These are phyloP conservation scores for Semnornis frantzii DNA, from an alignment of 2,113 vertebrate genomes.

Conservation along the genomic window DNA sequence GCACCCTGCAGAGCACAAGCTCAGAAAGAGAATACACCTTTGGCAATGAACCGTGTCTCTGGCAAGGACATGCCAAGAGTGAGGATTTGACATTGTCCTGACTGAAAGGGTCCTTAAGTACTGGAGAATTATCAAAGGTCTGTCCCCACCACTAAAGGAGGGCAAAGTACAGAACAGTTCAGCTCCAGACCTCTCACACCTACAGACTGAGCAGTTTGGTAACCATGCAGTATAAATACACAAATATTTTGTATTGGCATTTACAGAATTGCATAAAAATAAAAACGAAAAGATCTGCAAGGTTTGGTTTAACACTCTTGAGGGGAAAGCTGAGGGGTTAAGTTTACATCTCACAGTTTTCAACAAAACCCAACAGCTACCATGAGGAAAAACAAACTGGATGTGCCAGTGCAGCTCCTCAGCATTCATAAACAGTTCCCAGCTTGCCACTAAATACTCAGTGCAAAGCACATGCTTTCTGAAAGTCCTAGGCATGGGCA, in stretches of 20 bases:
- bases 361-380: neutral
- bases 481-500: neutral
- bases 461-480: slow-evolving; percentile 44
- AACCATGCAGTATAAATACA: slow-evolving; percentile 34
- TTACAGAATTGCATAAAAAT: neutral
- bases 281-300: neutral
- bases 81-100: neutral
- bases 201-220: neutral
- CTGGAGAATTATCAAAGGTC: neutral
- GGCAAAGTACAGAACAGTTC: neutral
- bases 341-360: neutral
- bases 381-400: neutral
- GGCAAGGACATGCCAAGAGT: neutral
- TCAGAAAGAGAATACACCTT: neutral
- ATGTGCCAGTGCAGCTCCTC: neutral
- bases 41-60: neutral
- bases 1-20: neutral
- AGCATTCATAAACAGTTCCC: neutral
- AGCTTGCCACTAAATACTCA: neutral
- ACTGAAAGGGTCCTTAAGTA: neutral
- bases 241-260: neutral
- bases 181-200: neutral
- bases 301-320: neutral
- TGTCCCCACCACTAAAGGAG: neutral
- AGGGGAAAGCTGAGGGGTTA: neutral